Percentiles rank a stretch among this genome's conserved stretches.
Conservation (phyloP, 2,113 vertebrate genomes). For the Corydoras maculifer region DNA sequence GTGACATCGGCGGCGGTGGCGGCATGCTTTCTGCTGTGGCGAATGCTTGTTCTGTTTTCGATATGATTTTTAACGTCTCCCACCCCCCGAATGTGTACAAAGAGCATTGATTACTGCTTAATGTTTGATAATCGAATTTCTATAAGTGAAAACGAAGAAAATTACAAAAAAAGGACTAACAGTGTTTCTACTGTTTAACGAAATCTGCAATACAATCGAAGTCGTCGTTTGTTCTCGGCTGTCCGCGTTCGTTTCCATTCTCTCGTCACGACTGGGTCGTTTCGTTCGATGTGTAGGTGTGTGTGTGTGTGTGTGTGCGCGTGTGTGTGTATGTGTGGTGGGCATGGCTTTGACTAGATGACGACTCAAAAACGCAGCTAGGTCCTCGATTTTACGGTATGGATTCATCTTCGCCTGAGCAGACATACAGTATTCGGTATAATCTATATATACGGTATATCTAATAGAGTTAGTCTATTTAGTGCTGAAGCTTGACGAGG, state of each 20-base stretch:
- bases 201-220: conserved; percentile 92
- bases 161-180: conserved; percentile 65
- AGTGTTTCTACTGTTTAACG: conserved; percentile 84
- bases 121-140: conserved; percentile 87
- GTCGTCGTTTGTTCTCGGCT: conserved; percentile 66
- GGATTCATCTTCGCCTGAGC: conserved; percentile 88
- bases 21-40: conserved; percentile 82
- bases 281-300: conserved; percentile 53
- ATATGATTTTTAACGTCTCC: conserved; percentile 25
- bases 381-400: conserved; percentile 74
- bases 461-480: conserved; percentile 89
- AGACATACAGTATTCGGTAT: conserved; percentile 98
- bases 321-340: conserved; percentile 78
- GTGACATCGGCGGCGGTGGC: conserved; percentile 71
- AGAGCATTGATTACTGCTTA: conserved; percentile 84
- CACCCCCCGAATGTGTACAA: conserved; percentile 74
- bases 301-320: conserved; percentile 53
- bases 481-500: conserved; percentile 97
- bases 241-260: conserved; percentile 64
- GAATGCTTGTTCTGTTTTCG: conserved; percentile 69
- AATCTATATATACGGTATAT: conserved; percentile 60
- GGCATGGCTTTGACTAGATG: conserved; percentile 88
- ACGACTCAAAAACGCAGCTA: conserved; percentile 77
- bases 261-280: conserved; percentile 65
- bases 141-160: conserved; percentile 74